phyloP scores from a whole-genome alignment of 30 jellyfish, hydroid and myxozoan genomes.

The Aurelia aurita complex sp. Pacific region DNA sequence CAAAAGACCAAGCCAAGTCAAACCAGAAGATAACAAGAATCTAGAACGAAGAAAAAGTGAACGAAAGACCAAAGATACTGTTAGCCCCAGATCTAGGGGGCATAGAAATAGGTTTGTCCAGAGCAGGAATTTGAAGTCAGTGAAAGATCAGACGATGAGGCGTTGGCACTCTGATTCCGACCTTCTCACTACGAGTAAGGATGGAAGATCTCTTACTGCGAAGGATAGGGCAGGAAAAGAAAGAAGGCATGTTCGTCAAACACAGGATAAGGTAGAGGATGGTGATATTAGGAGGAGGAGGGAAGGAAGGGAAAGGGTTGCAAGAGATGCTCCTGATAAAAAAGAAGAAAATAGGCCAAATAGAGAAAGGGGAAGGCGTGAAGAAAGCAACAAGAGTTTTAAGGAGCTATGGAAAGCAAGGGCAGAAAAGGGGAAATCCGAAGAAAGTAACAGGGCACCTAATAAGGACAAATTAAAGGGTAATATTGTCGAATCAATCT shows the following conservation, averaged over 20 bases:
- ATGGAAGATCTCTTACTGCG: not conserved
- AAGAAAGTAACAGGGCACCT: not conserved
- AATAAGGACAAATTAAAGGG: not conserved
- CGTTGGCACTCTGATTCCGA: slow-evolving; percentile 70
- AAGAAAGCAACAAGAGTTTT: not conserved
- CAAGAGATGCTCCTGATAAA: not conserved
- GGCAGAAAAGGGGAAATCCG: not conserved
- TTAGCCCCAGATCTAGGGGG: not conserved
- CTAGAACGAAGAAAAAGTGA: not conserved
- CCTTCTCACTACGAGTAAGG: slow-evolving; percentile 36
- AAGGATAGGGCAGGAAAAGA: not conserved
- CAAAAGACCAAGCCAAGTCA: too few relatives aligned
- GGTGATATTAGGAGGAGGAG: not conserved
- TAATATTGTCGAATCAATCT: not conserved
- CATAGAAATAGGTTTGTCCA: slow-evolving; percentile 6
- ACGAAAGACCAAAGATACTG: not conserved
- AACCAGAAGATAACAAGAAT: too few relatives aligned
- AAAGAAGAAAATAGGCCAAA: not conserved
- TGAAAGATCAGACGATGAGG: not conserved
- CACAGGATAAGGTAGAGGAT: not conserved
- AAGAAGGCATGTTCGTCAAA: too few relatives aligned
- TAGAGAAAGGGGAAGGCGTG: not conserved
- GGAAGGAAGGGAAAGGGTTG: not conserved
- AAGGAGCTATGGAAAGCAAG: too few relatives aligned
- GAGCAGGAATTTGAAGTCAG: not conserved